These are phyloP conservation scores for Drosophila hydei DNA, from an alignment of 1,140 invertebrate species.

Conservation along the genomic window DNA sequence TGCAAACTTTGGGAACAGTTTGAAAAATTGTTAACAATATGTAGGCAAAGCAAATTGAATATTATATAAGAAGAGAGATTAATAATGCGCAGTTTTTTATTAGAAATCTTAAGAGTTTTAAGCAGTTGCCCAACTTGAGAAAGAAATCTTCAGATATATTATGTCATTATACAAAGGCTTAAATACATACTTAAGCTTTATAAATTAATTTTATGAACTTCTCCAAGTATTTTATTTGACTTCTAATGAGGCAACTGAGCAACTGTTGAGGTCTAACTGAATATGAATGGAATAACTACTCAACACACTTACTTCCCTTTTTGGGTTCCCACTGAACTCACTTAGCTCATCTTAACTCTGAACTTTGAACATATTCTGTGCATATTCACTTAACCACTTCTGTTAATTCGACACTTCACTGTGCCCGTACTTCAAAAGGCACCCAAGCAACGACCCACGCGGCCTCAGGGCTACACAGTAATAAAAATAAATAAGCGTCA, in stretches of 20 bases:
- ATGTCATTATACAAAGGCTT: slow-evolving; percentile 8
- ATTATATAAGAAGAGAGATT: slow-evolving; percentile 13
- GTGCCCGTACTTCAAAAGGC: slow-evolving; percentile 22
- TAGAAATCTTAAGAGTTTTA: slow-evolving; percentile 11
- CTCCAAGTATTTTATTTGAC: background rate
- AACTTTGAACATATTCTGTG: slow-evolving; percentile 4
- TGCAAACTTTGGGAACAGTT: slow-evolving; percentile 11
- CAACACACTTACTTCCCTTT: background rate
- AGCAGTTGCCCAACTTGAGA: background rate
- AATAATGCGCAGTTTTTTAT: background rate
- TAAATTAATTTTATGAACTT: background rate
- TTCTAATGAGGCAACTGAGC: background rate
- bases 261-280: background rate
- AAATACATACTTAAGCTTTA: slow-evolving; percentile 4
- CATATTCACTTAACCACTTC: slow-evolving; percentile 31
- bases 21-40: slow-evolving; percentile 13
- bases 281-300: background rate
- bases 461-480: slow-evolving; percentile 33
- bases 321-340: slow-evolving; percentile 6
- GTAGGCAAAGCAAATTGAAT: slow-evolving; percentile 6
- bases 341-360: background rate
- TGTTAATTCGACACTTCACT: slow-evolving; percentile 24
- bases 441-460: slow-evolving; percentile 16
- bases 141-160: background rate
- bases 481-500: slow-evolving; percentile 48